Evolutionary conservation across 2,113 vertebrate species (phyloP).

Genomic region (Hipposideros armiger): DNA sequence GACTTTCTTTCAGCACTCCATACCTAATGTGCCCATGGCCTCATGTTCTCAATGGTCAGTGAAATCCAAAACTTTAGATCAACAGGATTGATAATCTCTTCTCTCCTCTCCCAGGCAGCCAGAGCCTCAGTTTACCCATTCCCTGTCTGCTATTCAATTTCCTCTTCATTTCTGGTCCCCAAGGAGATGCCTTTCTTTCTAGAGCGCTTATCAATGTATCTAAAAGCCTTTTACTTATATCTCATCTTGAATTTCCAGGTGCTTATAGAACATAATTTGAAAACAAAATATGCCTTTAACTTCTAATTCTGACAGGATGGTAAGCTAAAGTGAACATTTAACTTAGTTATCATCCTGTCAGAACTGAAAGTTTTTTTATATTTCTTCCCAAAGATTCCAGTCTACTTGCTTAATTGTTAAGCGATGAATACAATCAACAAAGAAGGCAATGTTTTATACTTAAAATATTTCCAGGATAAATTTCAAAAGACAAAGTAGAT

Average conservation of each 20-base stretch:
- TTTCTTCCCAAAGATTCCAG: neutral
- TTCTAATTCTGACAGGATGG: neutral
- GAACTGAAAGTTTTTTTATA: neutral
- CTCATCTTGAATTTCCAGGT: neutral
- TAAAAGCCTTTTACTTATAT: neutral
- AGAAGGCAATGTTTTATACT: neutral
- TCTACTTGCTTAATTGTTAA: neutral
- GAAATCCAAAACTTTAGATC: neutral
- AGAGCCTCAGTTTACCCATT: neutral
- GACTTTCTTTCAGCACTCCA: neutral
- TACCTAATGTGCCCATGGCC: neutral
- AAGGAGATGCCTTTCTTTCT: neutral
- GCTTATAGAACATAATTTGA: constrained; percentile 13
- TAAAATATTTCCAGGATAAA: neutral
- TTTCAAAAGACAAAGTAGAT: neutral
- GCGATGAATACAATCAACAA: neutral
- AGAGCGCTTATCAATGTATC: neutral
- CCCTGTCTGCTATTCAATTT: neutral
- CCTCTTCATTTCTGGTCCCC: neutral
- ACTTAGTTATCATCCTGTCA: neutral
- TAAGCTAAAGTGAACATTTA: neutral
- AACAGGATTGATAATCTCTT: neutral
- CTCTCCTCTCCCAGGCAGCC: too few relatives aligned
- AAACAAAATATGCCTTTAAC: constrained; percentile 13
- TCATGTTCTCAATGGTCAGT: neutral